phyloP scores from a whole-genome alignment of 2,113 vertebrate genomes.

The Galbula dea region DNA sequence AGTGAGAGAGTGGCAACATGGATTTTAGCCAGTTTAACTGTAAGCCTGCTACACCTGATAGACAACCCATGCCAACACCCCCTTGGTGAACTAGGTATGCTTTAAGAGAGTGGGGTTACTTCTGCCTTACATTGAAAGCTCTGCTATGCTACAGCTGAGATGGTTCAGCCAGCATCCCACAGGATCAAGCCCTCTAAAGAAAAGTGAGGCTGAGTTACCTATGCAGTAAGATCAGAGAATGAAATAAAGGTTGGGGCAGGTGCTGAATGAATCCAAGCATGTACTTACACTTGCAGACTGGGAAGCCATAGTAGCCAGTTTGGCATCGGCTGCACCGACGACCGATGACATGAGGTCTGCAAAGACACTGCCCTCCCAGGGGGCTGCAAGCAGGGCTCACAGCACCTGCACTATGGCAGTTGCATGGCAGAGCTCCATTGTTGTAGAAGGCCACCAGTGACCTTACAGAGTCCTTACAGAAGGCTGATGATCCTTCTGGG shows the following conservation, averaged over 20 bases:
- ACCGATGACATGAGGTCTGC: slow-evolving; percentile 81
- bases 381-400: slow-evolving; percentile 71
- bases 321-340: slow-evolving; percentile 84
- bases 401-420: slow-evolving; percentile 79
- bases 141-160: background rate
- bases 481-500: slow-evolving; percentile 72
- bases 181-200: background rate
- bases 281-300: slow-evolving; percentile 86
- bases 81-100: background rate
- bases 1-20: background rate
- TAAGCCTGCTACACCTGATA: background rate
- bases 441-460: slow-evolving; percentile 87
- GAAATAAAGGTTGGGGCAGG: accelerated
- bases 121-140: background rate
- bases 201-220: background rate
- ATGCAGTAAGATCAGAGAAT: background rate
- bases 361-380: slow-evolving; percentile 85
- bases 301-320: slow-evolving; percentile 88
- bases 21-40: background rate
- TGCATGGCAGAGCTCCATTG: slow-evolving; percentile 83
- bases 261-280: background rate
- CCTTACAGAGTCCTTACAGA: slow-evolving; percentile 82
- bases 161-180: background rate
- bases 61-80: background rate
- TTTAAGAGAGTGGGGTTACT: background rate